phyloP scores from a whole-genome alignment of 2,888 invertebrate genomes.

The Hesperia comma region DNA sequence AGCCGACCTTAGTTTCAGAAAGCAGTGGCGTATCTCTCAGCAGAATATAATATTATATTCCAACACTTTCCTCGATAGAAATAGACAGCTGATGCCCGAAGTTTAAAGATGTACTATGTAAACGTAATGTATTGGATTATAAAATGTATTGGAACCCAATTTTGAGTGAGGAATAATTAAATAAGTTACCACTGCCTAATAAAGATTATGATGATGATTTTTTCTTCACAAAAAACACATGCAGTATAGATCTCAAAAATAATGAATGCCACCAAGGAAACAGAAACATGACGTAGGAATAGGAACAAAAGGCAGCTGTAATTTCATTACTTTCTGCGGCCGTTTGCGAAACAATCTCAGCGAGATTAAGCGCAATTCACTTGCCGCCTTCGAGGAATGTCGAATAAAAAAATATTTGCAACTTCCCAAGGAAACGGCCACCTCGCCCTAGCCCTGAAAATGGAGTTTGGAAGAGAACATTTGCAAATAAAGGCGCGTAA shows the following conservation, averaged over 20 bases:
- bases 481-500: conserved; percentile 22
- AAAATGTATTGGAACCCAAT: no score
- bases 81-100: no score
- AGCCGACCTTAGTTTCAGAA: no score
- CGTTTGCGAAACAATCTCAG: conserved; percentile 73
- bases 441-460: conserved; percentile 18
- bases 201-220: no score
- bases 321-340: conserved; percentile 74
- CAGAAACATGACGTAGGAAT: conserved; percentile 41
- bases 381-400: conserved; percentile 46
- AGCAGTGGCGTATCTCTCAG: no score
- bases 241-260: neutral
- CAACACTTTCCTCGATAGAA: no score
- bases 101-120: no score
- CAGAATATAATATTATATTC: no score
- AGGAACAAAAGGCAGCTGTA: conserved; percentile 55
- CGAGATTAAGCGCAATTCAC: conserved; percentile 62
- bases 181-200: no score
- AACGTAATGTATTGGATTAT: no score
- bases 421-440: conserved; percentile 31
- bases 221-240: no score
- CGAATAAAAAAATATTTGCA: conserved; percentile 45
- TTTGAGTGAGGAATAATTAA: no score
- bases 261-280: conserved; percentile 41
- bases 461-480: conserved; percentile 10